Evolutionary conservation across 2,797 vertebrate species (phyloP), one percentile per base, ranked within the genome.

Genomic region (Linurgus olivaceus): DNA sequence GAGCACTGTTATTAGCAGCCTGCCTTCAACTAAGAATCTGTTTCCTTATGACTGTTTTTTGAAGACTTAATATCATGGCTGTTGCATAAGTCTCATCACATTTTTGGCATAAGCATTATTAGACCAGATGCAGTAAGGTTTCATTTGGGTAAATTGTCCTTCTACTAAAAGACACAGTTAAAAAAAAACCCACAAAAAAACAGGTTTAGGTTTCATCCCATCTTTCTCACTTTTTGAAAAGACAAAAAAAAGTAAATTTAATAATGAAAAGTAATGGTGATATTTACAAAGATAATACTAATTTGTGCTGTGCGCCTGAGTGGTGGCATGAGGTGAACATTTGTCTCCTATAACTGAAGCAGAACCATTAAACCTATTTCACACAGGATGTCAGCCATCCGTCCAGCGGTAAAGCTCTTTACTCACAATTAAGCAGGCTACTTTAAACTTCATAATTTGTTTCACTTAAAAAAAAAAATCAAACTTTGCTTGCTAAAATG

Each of bases 21-120:
- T 96, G 89, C 54, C 94, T 94, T 91, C 95, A 86, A 93, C 94
- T 95, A 95, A 93, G 94, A 90, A 88, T 94, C 93, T 96, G 93
- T 90, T 96, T 54, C 81, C 95, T 91, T 89, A 76, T 86, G 61
- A 59, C 40, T 79, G 17, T 45, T 94, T 94, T 93, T 78, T 95
- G 33, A 95, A 94, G 76, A 90, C 63, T 88, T 93, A 78, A 76
- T 73, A 93, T 91, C 76, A 81, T 67, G 82, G 24, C 52, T 82
- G 58, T 86, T 88, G 50, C 26, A 13, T 80, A 93, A 91, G 80
- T 90, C 66, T 84, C 82, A 81, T 93, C 70, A 73, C 66, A 48
- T 86, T 94, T 93, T 93, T 95, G 94, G 82, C 91, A 93, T 86
- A 84, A 82, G 31, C 40, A 29, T 75, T 66, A 74, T 90, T 81